Evolutionary conservation across 2,113 vertebrate species (phyloP), one percentile per base, ranked within the genome.

Genomic region (Sprattus sprattus): DNA sequence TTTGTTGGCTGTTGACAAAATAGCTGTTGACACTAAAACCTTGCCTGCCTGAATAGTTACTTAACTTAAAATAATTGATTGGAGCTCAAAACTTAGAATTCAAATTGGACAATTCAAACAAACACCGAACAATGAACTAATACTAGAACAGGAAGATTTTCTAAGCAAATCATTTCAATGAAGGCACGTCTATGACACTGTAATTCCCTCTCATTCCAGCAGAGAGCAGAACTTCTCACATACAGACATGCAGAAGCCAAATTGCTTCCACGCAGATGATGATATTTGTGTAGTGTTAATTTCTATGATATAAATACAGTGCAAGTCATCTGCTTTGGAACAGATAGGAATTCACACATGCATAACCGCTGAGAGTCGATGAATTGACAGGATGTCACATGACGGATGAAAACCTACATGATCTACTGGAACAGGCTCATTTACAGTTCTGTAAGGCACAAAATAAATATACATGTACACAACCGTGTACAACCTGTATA

Each of bases 301-400:
- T 78, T 78, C 71, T 32, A 78, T 78, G 28, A 78, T 13, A 78
- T 78, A 78, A 71, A 71, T 71, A 71, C 64, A 28, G 64, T 78
- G 71, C 10, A 71, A 71, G 64, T 32, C n/a, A 71, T 71, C 64
- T 39, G 71, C 28, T 32, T 28, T 78, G 13, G 5, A 78, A 44
- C 3, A 16, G 71, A 78, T 39, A 78, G 25, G 71, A 6, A 28
- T 39, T 57, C 81, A 78, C 49, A 75, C 84, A 83, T 64, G 28
- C 3, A 45, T 47, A 85, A 54, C 81, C 46, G 50, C 60, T 78
- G 20, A 84, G 81, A 82, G 57, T 86, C 78, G 47, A 85, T 39
- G 71, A 28, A 78, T 0, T 39, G 28, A 78, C 71, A 78, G 71
- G 28, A 39, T 78, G 13, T 39, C 71, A 78, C 32, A 78, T 78